These are phyloP conservation scores for Coremacera marginata DNA, from an alignment of 2,888 invertebrate species.

Conservation along the genomic window DNA sequence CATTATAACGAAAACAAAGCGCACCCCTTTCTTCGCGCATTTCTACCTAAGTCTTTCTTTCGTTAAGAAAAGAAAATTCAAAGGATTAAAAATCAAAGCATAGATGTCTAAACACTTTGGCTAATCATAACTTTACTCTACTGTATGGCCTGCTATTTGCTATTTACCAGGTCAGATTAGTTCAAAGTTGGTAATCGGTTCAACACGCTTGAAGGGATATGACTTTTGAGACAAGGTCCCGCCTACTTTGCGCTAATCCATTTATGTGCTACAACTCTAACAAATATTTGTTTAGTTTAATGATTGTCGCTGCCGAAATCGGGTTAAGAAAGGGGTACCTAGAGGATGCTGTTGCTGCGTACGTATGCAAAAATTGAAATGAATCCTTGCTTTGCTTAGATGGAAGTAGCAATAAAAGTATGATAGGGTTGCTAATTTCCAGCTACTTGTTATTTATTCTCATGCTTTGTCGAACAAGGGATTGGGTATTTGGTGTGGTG, in stretches of 20 bases:
- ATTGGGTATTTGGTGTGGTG: slow-evolving; percentile 33
- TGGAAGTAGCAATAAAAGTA: slow-evolving; percentile 53
- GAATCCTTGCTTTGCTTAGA: neutral
- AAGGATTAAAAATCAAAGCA: slow-evolving; percentile 34
- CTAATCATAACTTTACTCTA: neutral
- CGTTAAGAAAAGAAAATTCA: slow-evolving; percentile 12
- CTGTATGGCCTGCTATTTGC: neutral
- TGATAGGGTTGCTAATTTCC: slow-evolving; percentile 62
- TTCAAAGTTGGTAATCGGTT: neutral
- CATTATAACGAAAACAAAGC: slow-evolving; percentile 46
- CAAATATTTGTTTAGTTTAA: slow-evolving; percentile 55
- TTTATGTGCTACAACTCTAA: slow-evolving; percentile 58
- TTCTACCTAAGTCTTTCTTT: slow-evolving; percentile 37
- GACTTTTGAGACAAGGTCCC: slow-evolving; percentile 55
- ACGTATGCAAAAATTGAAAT: neutral
- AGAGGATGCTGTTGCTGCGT: neutral
- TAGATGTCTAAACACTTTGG: slow-evolving; percentile 33
- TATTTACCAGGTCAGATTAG: neutral
- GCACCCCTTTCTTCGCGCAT: slow-evolving; percentile 42
- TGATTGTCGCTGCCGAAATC: neutral
- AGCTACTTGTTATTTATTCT: slow-evolving; percentile 57
- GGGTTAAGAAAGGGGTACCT: slow-evolving; percentile 35
- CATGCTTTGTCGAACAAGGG: slow-evolving; percentile 40
- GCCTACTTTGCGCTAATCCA: slow-evolving; percentile 59
- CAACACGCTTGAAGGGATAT: slow-evolving; percentile 36